phyloP scores from a whole-genome alignment of 2,797 vertebrate species.

The Enteromius argenteus region DNA sequence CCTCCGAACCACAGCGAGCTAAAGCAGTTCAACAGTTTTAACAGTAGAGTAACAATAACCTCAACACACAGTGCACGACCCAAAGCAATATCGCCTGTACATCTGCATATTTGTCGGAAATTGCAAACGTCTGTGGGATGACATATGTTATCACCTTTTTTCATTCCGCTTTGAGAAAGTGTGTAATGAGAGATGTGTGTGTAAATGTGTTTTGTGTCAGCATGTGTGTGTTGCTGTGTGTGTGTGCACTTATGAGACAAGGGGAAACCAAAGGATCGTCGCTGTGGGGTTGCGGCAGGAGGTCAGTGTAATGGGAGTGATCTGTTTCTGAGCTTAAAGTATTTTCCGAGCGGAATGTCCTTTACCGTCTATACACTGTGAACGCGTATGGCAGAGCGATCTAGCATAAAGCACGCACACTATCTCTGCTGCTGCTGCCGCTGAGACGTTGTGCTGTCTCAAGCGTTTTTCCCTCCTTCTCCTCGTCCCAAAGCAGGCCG shows the following conservation, averaged over 20 bases:
- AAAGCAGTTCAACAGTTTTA: conserved; percentile 43
- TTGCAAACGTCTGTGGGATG: conserved; percentile 43
- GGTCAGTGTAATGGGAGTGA: conserved; percentile 35
- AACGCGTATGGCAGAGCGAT: conserved; percentile 20
- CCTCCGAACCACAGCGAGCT: conserved; percentile 34
- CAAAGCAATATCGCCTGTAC: conserved; percentile 32
- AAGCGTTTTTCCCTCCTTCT: conserved; percentile 27
- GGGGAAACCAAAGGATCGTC: conserved; percentile 11
- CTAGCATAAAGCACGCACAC: conserved; percentile 34
- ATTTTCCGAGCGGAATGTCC: conserved; percentile 23
- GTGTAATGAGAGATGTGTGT: conserved; percentile 30
- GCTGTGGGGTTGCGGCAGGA: conserved; percentile 29
- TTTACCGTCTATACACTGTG: conserved; percentile 1
- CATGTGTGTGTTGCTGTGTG: background rate
- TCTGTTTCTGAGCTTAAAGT: conserved; percentile 48
- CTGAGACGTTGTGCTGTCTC: conserved; percentile 34
- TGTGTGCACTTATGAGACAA: background rate
- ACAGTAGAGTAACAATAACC: conserved; percentile 44
- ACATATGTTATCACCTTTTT: conserved; percentile 35
- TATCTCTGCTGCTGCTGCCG: conserved; percentile 17
- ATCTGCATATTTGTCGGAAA: conserved; percentile 45
- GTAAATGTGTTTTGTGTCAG: no score
- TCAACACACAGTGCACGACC: conserved; percentile 38
- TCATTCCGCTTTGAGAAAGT: conserved; percentile 24
- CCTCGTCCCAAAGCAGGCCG: conserved; percentile 19